Evolutionary conservation across 2,888 invertebrate genomes (phyloP), one percentile per base, ranked within the genome.

Genomic region (Drosophila ustulata): DNA sequence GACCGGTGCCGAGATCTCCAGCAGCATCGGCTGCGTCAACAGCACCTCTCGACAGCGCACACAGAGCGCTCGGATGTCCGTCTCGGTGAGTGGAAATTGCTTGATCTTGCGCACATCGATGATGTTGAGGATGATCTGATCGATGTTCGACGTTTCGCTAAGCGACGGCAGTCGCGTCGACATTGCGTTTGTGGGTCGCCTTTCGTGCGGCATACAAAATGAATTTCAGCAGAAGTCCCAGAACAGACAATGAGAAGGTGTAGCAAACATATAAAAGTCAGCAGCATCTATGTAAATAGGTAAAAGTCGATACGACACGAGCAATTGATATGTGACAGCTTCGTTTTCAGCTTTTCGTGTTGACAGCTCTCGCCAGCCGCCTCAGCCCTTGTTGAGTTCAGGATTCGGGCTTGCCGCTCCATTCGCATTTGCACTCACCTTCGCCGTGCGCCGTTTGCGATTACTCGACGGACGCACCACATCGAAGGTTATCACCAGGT

Each of bases 401-500:
- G 4, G 4, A 28, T 39, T 59, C 18, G 13, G 2, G 5, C 4
- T 9, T 1, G 28, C 4, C 18, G 18, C 2, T 18, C 18, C 18
- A 8, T 7, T 25, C 3, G 41, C 1, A 25, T 8, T 50, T 4
- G 41, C 3, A 1, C 3, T 23, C 3, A 6, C 3, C 7, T 11
- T 56, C 7, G 51, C 1, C 2, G 23, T 34, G 26, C 43, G 9
- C 7, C 51, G 46, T 23, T 56, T 73, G 1, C 47, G 55, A 1
- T 3, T 50, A 0, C 47, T 26, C 6, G 18, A 5, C 1, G 75
- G 75, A 3, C 32, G 45, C 7, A 77, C 2, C 1, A 68, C 61
- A 32, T 78, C 58, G 26, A 98, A 98, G 74, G 98, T 98, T 93
- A 98, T 98, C 97, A 98, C 97, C 49, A 98, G 94, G 62, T 98